Conservation (phyloP, 1,140 invertebrate species). For the Lepidurus apus region DNA sequence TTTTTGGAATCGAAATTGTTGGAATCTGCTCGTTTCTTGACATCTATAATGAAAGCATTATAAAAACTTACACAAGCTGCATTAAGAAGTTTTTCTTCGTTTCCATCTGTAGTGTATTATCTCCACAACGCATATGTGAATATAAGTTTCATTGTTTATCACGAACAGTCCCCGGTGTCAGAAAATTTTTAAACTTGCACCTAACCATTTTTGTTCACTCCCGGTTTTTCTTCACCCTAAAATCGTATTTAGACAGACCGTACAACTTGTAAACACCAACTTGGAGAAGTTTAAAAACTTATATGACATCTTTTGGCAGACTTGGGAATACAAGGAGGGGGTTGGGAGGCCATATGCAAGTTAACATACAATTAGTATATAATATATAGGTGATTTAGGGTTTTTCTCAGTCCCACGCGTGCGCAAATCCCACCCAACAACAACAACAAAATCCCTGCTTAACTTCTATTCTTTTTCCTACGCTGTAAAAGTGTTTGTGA, state of each 20-base stretch:
- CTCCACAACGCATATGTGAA: background rate
- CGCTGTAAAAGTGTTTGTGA: background rate
- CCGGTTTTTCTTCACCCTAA: background rate
- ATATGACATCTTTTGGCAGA: conserved; percentile 22
- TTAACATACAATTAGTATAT: conserved; percentile 12
- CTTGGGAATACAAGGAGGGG: background rate
- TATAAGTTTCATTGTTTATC: conserved; percentile 6
- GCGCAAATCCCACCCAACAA: background rate
- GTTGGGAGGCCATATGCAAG: background rate
- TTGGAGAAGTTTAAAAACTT: conserved; percentile 11
- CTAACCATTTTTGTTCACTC: background rate
- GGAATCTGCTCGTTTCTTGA: too few relatives aligned
- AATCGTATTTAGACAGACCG: background rate
- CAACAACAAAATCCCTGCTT: background rate
- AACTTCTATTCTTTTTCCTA: background rate
- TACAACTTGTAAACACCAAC: background rate
- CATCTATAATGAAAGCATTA: too few relatives aligned
- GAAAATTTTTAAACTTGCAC: background rate
- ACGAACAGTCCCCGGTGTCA: background rate
- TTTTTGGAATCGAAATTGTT: too few relatives aligned
- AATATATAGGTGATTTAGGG: background rate
- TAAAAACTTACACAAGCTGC: too few relatives aligned
- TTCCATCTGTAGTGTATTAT: conserved; percentile 5
- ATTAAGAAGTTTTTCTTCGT: background rate
- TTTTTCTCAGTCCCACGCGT: background rate